A percentile compares a stretch with the other conserved stretches of the same genome.
These are phyloP conservation scores for Neodontobutis hainanensis DNA, from an alignment of 2,113 vertebrate species.

Conservation along the genomic window DNA sequence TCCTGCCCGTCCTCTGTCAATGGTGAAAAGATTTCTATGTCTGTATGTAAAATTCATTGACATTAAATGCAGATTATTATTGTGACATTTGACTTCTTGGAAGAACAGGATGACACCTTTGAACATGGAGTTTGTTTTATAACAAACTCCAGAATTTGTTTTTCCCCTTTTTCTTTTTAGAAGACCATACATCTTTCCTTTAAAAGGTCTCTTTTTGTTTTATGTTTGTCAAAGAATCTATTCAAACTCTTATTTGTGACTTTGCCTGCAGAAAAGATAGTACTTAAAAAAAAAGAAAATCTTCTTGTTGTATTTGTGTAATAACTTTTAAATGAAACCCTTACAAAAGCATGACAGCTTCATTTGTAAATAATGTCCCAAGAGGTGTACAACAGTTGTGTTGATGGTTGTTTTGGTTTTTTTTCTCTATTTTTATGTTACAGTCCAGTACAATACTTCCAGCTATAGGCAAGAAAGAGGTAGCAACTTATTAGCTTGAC, in stretches of 20 bases:
- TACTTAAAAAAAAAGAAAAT: constrained; percentile 70
- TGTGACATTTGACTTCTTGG: constrained; percentile 69
- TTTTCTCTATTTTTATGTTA: constrained; percentile 75
- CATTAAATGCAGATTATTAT: constrained; percentile 63
- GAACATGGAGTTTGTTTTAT: constrained; percentile 59
- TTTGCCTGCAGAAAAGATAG: constrained; percentile 88
- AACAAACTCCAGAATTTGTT: constrained; percentile 39
- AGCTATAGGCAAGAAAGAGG: constrained; percentile 89
- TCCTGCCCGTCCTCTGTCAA: constrained; percentile 50
- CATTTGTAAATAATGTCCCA: constrained; percentile 97
- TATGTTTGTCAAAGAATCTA: constrained; percentile 86
- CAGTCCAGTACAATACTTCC: constrained; percentile 88
- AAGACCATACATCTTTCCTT: constrained; percentile 49
- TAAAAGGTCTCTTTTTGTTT: constrained; percentile 52
- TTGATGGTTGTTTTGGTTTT: constrained; percentile 88
- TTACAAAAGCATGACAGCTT: constrained; percentile 96
- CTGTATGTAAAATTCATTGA: constrained; percentile 61
- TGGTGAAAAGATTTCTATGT: constrained; percentile 53
- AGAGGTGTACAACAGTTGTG: constrained; percentile 97
- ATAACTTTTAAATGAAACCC: constrained; percentile 90
- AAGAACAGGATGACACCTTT: constrained; percentile 64
- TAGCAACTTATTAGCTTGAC: constrained; percentile 91
- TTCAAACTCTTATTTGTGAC: constrained; percentile 87
- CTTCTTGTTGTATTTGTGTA: constrained; percentile 94
- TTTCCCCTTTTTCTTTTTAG: constrained; percentile 41